Percentiles rank a stretch among this genome's conserved stretches.
Conservation (phyloP, 2,888 invertebrate species). For the Drosophila phalerata region DNA sequence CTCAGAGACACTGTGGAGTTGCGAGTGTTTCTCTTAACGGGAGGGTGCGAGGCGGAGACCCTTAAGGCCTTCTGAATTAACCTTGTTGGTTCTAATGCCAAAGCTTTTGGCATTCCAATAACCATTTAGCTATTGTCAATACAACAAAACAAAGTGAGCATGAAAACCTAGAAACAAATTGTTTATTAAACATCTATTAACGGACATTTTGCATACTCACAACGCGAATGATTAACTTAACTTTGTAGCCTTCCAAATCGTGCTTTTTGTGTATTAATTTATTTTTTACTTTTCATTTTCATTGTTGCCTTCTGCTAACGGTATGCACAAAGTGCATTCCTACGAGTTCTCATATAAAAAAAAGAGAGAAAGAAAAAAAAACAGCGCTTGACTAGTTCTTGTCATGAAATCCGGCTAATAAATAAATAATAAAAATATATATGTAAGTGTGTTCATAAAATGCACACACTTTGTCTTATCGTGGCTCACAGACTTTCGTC, state of each 20-base stretch:
- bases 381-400: slow-evolving; percentile 33
- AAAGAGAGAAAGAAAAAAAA: not conserved
- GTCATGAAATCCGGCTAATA: slow-evolving; percentile 35
- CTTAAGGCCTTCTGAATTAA: slow-evolving; percentile 54
- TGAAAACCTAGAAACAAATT: slow-evolving; percentile 52
- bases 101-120: slow-evolving; percentile 58
- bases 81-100: slow-evolving; percentile 75
- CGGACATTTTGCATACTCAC: slow-evolving; percentile 59
- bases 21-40: slow-evolving; percentile 6
- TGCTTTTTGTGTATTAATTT: slow-evolving; percentile 28
- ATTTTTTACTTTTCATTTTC: slow-evolving; percentile 13
- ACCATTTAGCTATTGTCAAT: slow-evolving; percentile 24
- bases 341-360: slow-evolving; percentile 11
- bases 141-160: slow-evolving; percentile 10
- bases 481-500: slow-evolving; percentile 33
- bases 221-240: slow-evolving; percentile 26
- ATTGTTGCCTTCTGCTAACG: slow-evolving; percentile 13
- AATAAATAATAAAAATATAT: not conserved
- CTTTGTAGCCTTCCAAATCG: slow-evolving; percentile 41
- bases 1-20: not conserved
- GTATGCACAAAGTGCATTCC: slow-evolving; percentile 32
- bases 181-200: slow-evolving; percentile 54
- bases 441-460: slow-evolving; percentile 1
- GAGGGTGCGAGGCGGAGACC: slow-evolving; percentile 19
- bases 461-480: slow-evolving; percentile 29